phyloP scores from a whole-genome alignment of 2,113 vertebrate species.

The Damaliscus lunatus region DNA sequence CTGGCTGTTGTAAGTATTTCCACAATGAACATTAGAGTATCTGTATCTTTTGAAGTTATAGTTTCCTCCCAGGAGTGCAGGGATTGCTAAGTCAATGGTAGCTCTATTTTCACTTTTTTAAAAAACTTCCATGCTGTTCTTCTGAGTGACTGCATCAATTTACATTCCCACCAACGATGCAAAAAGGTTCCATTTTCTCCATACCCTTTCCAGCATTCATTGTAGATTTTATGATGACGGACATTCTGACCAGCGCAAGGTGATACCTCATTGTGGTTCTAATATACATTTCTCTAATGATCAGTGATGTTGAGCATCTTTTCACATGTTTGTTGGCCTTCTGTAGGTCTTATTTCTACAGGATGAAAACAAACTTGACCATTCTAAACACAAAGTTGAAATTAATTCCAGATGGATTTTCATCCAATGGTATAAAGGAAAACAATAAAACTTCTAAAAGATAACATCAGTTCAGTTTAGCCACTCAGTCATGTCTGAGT shows the following conservation, averaged over 20 bases:
- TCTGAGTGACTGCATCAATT: not conserved
- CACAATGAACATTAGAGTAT: not conserved
- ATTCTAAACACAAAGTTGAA: conserved; percentile 7
- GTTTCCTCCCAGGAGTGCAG: no score
- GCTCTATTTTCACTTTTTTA: not conserved
- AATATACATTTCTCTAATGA: not conserved
- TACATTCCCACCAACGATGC: not conserved
- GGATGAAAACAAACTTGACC: not conserved
- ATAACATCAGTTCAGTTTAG: no score
- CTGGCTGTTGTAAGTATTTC: not conserved
- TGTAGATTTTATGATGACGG: not conserved
- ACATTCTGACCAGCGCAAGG: not conserved
- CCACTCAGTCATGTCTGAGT: fast-evolving
- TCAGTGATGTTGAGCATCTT: not conserved
- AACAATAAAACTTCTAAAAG: not conserved
- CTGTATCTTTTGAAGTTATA: no score
- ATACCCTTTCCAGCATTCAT: not conserved
- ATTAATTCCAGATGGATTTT: not conserved
- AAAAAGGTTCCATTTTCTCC: not conserved
- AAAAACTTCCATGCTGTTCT: not conserved
- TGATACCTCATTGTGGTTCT: not conserved
- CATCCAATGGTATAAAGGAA: not conserved
- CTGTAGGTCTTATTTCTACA: not conserved
- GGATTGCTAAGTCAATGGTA: not conserved
- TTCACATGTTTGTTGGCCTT: not conserved